A percentile compares a stretch with the other conserved stretches of the same genome.
Conservation (phyloP, 2,797 vertebrate genomes). For the Betta splendens region DNA sequence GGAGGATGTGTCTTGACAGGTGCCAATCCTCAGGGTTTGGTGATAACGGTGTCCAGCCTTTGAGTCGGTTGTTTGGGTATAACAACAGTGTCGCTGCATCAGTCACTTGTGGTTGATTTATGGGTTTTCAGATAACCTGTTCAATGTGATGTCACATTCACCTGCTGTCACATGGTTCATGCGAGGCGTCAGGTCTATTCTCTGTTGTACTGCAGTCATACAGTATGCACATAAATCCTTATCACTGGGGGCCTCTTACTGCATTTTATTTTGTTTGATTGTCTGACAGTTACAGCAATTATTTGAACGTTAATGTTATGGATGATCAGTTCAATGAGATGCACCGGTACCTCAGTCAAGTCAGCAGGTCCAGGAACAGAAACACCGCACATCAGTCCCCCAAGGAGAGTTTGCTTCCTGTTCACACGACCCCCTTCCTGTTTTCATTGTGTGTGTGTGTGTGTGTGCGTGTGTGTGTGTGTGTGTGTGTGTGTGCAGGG, state of each 20-base stretch:
- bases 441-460: background rate
- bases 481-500: constrained; percentile 6
- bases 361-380: constrained; percentile 15
- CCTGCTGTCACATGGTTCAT: constrained; percentile 60
- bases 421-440: constrained; percentile 23
- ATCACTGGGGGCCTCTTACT: background rate
- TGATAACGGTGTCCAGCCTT: constrained; percentile 62
- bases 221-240: background rate
- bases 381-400: constrained; percentile 43
- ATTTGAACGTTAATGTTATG: background rate
- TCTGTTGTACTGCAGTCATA: background rate
- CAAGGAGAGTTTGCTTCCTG: constrained; percentile 46
- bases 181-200: constrained; percentile 34
- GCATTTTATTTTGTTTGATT: background rate
- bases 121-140: constrained; percentile 53
- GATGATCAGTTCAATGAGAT: constrained; percentile 21
- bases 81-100: constrained; percentile 46
- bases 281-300: background rate
- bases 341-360: background rate
- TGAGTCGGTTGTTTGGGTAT: constrained; percentile 39
- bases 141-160: constrained; percentile 54
- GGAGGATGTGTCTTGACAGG: constrained; percentile 71
- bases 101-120: constrained; percentile 62
- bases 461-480: background rate
- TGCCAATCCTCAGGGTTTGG: constrained; percentile 67